Evolutionary conservation across 2,888 invertebrate species (phyloP), one percentile per base, ranked within the genome.

Genomic region (Sarcophaga subvicina): DNA sequence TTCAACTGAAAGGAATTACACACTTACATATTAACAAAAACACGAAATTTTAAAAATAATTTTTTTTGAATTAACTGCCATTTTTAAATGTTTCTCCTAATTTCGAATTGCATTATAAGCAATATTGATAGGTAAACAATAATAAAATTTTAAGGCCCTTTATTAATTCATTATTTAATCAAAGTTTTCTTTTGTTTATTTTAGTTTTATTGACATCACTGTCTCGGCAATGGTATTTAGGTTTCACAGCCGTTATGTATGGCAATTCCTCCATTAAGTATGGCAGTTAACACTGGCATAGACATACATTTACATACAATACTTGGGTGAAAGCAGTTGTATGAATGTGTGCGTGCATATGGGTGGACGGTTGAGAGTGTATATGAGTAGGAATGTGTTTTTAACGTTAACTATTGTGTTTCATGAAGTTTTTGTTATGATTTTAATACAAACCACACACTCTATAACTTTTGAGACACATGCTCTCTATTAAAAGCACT

Each of bases 331-430:
- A 37, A 37, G 10, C 37, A 37, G 37, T 37, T 63, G 20, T 20
- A 10, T 63, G 17, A 22, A 5, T 71, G 20, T 37, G 8, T 37
- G 37, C 10, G 10, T 37, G 2, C 0, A 10, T 37, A 10, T 37
- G 37, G 37, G 37, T 37, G 37, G 37, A 2, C 10, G 6, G 2
- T 3, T 6, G 14, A 12, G 25, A 25, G 49, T 25, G 3, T 70
- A 17, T 54, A 22, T 64, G 25, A 2, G n/a, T 62, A 22, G 60
- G 2, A 49, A 64, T 71, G 67, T 76, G 54, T 83, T 27, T 72
- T 83, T 80, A 79, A 82, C 49, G 70, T 66, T 60, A 37, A 71
- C 82, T 37, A 60, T 75, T 62, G 67, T 64, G 76, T 78, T 37
- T 10, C 37, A 37, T 37, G 37, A 37, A 37, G 37, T 37, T 80